Evolutionary conservation across 2,888 invertebrate genomes (phyloP).

Genomic region (Andrena minutula): DNA sequence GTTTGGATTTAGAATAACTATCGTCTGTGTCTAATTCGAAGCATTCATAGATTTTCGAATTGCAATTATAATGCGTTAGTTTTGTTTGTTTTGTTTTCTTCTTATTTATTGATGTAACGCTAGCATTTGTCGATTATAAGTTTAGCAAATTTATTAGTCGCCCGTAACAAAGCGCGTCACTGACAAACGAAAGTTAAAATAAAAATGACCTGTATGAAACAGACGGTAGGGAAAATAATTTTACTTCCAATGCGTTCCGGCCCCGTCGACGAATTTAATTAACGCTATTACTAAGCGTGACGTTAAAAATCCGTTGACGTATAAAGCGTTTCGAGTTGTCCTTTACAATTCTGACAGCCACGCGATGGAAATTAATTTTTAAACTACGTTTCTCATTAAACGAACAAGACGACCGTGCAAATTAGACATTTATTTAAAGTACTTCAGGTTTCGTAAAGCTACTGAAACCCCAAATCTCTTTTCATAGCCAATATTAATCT

Average conservation of each 20-base stretch:
- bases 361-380: constrained; percentile 31
- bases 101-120: too few species aligned
- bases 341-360: background rate
- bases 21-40: too few species aligned
- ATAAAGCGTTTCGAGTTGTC: background rate
- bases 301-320: constrained; percentile 25
- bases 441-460: background rate
- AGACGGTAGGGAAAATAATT: background rate
- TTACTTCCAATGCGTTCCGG: background rate
- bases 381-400: background rate
- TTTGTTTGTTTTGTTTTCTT: background rate
- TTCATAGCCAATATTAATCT: too few species aligned
- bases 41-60: too few species aligned
- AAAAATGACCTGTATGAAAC: background rate
- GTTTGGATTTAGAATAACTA: background rate
- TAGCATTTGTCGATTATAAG: background rate
- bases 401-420: background rate
- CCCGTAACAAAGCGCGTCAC: background rate
- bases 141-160: background rate
- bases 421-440: background rate
- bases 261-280: constrained; percentile 26
- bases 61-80: too few species aligned
- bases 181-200: background rate
- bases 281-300: constrained; percentile 2
- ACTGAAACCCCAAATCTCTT: background rate